These are phyloP conservation scores for Pachydiplax longipennis DNA, from an alignment of 2,888 invertebrate genomes.

Conservation along the genomic window DNA sequence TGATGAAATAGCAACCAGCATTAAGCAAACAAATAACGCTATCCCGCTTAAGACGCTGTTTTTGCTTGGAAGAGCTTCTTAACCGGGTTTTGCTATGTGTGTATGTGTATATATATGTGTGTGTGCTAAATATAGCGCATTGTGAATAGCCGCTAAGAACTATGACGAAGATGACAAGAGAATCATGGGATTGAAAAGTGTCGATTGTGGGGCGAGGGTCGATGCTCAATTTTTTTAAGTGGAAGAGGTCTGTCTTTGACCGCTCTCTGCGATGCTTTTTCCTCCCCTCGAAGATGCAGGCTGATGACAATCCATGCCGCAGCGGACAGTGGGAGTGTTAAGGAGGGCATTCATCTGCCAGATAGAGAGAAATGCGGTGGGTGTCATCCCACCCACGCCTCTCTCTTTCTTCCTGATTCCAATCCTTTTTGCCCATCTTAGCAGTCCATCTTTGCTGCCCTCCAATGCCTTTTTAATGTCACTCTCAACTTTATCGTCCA, in stretches of 20 bases:
- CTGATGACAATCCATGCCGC: neutral
- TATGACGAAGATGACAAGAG: neutral
- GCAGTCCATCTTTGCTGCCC: no score
- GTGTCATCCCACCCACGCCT: neutral
- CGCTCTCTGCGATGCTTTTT: neutral
- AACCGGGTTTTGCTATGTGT: no score
- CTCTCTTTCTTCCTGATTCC: neutral
- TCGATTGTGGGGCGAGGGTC: neutral
- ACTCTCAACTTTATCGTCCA: no score
- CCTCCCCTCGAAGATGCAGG: neutral
- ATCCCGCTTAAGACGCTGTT: no score
- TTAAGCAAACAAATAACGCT: no score
- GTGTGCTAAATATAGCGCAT: no score
- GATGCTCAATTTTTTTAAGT: neutral
- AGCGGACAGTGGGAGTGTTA: neutral
- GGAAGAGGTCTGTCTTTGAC: neutral
- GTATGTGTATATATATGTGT: no score
- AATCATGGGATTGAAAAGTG: neutral
- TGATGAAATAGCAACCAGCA: no score
- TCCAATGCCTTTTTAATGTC: neutral
- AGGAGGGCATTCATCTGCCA: slow-evolving; percentile 23
- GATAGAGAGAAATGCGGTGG: neutral
- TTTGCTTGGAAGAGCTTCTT: no score
- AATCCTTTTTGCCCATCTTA: neutral
- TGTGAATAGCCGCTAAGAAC: no score